Percentiles rank a stretch among this genome's conserved stretches.
Conservation (phyloP, 1,140 invertebrate genomes). For the Lepidurus couesii region DNA sequence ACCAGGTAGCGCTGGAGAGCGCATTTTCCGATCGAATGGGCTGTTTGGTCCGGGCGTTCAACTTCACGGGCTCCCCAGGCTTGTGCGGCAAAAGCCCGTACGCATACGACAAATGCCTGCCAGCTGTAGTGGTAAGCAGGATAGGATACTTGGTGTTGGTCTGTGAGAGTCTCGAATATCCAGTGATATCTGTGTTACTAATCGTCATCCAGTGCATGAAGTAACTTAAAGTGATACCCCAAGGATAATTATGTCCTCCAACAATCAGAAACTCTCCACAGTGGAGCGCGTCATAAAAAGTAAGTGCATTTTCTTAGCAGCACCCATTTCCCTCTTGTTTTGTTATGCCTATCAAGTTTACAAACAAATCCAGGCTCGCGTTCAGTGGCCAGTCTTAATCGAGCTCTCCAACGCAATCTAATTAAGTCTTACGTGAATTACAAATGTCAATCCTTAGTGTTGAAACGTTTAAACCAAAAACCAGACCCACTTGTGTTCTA, state of each 20-base stretch:
- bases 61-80: conserved; percentile 3
- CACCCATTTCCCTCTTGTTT: neutral
- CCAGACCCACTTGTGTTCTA: too few species aligned
- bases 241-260: conserved; percentile 49
- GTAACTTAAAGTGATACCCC: conserved; percentile 29
- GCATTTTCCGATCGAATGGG: neutral
- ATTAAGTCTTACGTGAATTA: neutral
- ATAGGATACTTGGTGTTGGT: neutral
- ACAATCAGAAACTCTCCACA: conserved; percentile 60
- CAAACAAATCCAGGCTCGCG: neutral
- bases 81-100: neutral
- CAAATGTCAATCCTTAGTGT: too few species aligned
- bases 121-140: conserved; percentile 19
- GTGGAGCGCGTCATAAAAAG: conserved; percentile 67
- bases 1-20: neutral
- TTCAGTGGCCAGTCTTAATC: neutral
- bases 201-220: conserved; percentile 32
- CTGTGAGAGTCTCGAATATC: conserved; percentile 26
- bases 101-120: conserved; percentile 25
- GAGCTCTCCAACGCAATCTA: neutral
- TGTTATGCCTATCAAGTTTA: conserved; percentile 13
- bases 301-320: conserved; percentile 47
- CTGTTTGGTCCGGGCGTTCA: neutral
- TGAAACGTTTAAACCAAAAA: too few species aligned
- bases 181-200: conserved; percentile 31